These are phyloP conservation scores for Tipula lateralis DNA, from an alignment of 2,888 invertebrate species.

Conservation along the genomic window DNA sequence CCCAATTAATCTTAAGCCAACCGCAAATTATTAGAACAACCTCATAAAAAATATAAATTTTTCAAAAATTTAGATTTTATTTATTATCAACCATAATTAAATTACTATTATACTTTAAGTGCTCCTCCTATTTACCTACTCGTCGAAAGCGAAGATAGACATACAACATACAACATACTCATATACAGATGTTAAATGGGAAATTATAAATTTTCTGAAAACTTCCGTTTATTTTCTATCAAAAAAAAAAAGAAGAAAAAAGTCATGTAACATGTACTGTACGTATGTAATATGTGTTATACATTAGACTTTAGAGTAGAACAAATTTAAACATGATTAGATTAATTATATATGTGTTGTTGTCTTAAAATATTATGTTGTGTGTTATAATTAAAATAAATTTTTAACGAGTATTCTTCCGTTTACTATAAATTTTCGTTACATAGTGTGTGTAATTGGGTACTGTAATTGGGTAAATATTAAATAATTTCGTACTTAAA, in stretches of 20 bases:
- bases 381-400: background rate
- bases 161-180: background rate
- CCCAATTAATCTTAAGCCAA: constrained; percentile 1
- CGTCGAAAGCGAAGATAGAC: background rate
- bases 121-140: background rate
- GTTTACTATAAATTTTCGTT: background rate
- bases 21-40: background rate
- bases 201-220: background rate
- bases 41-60: background rate
- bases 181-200: background rate
- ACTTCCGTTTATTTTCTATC: background rate
- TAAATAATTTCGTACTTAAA: background rate
- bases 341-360: background rate
- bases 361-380: background rate
- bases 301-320: background rate
- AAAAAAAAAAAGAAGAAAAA: background rate
- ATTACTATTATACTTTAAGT: background rate
- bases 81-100: background rate
- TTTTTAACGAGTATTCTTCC: background rate
- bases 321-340: constrained; percentile 24
- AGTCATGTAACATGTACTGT: background rate
- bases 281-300: background rate
- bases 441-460: too few relatives aligned
- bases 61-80: background rate
- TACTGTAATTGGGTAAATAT: background rate